Evolutionary conservation across 2,797 vertebrate species (phyloP), one percentile per base, ranked within the genome.

Genomic region (Apodemus agrarius): DNA sequence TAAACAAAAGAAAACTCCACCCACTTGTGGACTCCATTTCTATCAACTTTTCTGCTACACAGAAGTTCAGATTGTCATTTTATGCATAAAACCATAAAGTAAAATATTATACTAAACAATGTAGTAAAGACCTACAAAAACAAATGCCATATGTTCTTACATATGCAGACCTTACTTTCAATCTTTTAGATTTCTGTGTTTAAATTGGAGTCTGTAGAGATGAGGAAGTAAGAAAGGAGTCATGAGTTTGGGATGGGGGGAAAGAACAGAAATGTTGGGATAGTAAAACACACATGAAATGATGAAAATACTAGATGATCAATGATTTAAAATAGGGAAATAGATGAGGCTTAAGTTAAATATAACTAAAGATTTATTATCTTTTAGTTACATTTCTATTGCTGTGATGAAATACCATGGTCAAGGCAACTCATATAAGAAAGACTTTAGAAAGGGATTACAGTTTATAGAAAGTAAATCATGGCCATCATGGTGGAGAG

Each of bases 1-100:
- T 84, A 94, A 97, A 59, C 26, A 85, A 14, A 82, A 90, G n/a
- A 85, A 78, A 87, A 49, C 75, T n/a, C 3, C 22, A 94, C 40
- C 34, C 49, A 93, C 63, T 31, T 82, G 46, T 95, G 16, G 93
- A 57, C 31, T 87, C 6, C 83, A 31, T 78, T 87, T 75, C 49
- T 43, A 96, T 69, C 54, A 85, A 79, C 17, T 59, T 74, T 49
- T 89, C 4, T 87, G 74, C 91, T 84, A 22, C 14, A 90, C 34
- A 84, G 22, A 31, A 82, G 6, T 76, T 93, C 76, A 75, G 31
- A 5, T 46, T 95, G 86, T 22, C 8, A 52, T 54, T 79, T 22
- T 43, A 89, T 82, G 13, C 9, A 79, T 61, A 74, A 80, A 92
- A 72, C 6, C 52, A 16, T 10, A 81, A 49, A 69, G 40, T n/a